Evolutionary conservation across 2,888 invertebrate species (phyloP).

Genomic region (Pollenia labialis): DNA sequence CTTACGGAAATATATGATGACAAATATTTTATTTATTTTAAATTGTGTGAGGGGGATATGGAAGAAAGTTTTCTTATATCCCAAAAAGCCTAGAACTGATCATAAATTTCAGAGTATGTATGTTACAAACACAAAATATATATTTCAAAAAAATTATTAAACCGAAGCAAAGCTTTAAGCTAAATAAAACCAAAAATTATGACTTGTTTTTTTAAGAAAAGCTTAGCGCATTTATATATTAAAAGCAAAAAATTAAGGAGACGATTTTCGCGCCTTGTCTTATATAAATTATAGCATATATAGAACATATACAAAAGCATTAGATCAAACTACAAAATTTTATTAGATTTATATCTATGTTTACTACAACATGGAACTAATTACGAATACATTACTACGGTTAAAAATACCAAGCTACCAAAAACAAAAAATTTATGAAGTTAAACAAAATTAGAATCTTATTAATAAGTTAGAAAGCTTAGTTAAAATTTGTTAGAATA

Average conservation of each 20-base stretch:
- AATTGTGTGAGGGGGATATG: constrained; percentile 33
- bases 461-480: constrained; percentile 47
- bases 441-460: constrained; percentile 58
- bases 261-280: constrained; percentile 3
- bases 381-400: constrained; percentile 31
- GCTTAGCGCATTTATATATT: constrained; percentile 11
- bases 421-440: background rate
- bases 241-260: constrained; percentile 22
- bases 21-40: constrained; percentile 9
- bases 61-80: constrained; percentile 24
- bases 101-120: constrained; percentile 39
- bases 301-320: constrained; percentile 55
- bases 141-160: constrained; percentile 49
- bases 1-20: background rate
- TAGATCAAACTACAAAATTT: constrained; percentile 40
- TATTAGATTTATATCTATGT: constrained; percentile 25
- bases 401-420: constrained; percentile 56
- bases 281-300: constrained; percentile 18
- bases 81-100: constrained; percentile 48
- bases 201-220: constrained; percentile 20
- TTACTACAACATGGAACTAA: constrained; percentile 10
- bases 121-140: constrained; percentile 72
- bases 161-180: constrained; percentile 33
- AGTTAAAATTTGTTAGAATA: constrained; percentile 56
- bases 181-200: background rate